Evolutionary conservation across 2,888 invertebrate species (phyloP).

Genomic region (Dolichopus griseipennis): DNA sequence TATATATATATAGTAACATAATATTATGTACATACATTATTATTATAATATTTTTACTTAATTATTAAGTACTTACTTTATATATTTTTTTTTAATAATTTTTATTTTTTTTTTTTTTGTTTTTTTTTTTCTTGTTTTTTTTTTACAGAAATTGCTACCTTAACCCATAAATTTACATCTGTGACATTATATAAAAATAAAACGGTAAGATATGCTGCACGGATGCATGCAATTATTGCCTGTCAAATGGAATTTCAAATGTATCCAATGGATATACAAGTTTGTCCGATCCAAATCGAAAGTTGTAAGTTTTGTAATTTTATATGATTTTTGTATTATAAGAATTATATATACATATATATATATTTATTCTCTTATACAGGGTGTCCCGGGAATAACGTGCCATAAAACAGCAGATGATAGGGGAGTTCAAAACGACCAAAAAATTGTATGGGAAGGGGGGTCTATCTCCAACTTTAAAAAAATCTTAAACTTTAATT

Average conservation of each 20-base stretch:
- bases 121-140: slow-evolving; percentile 27
- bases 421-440: too few species aligned
- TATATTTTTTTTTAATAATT: background rate
- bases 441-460: too few species aligned
- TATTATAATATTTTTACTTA: too few species aligned
- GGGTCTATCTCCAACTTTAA: too few species aligned
- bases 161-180: slow-evolving; percentile 72
- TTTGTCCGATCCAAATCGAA: slow-evolving; percentile 73
- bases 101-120: slow-evolving; percentile 1
- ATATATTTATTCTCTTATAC: too few species aligned
- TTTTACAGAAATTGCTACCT: slow-evolving; percentile 64
- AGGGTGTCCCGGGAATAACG: too few species aligned
- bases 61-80: too few species aligned
- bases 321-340: background rate
- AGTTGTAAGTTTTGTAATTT: slow-evolving; percentile 65
- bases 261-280: slow-evolving; percentile 80
- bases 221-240: slow-evolving; percentile 77
- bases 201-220: slow-evolving; percentile 68
- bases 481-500: too few species aligned
- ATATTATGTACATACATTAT: too few species aligned
- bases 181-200: slow-evolving; percentile 72
- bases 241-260: slow-evolving; percentile 82
- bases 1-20: background rate
- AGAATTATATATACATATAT: too few species aligned
- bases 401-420: too few species aligned